These are phyloP conservation scores for Elgaria multicarinata DNA, from an alignment of 2,113 vertebrate species.

Conservation along the genomic window DNA sequence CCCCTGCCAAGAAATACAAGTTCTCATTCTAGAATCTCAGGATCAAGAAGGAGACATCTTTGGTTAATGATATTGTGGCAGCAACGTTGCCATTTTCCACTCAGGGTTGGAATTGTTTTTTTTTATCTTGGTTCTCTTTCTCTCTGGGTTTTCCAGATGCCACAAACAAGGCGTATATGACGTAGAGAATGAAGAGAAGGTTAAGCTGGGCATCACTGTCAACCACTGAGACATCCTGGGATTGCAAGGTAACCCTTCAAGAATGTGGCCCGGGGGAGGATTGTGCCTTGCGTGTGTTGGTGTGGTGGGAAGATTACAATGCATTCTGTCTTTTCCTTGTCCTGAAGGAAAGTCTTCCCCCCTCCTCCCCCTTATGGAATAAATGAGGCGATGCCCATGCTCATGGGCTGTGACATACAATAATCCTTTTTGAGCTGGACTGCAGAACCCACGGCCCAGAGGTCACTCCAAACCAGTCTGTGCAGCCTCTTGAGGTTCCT, in stretches of 20 bases:
- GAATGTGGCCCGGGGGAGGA: neutral
- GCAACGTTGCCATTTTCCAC: neutral
- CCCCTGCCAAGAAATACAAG: neutral
- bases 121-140: conserved; percentile 34
- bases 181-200: conserved; percentile 96
- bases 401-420: neutral
- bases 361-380: neutral
- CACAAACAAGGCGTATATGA: conserved; percentile 94
- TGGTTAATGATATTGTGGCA: neutral
- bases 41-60: neutral
- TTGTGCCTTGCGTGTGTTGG: too few species aligned
- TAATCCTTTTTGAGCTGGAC: neutral
- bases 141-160: conserved; percentile 81
- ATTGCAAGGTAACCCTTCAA: conserved; percentile 68
- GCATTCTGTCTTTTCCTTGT: neutral
- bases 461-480: too few species aligned
- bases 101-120: neutral
- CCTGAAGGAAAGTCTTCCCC: neutral
- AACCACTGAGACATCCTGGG: conserved; percentile 83
- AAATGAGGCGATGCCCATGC: neutral
- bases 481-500: too few species aligned
- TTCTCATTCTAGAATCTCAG: neutral
- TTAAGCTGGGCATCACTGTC: conserved; percentile 89
- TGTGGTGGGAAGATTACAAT: neutral
- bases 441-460: too few species aligned